Conservation (phyloP, 2,797 vertebrate species). For the Microchirus variegatus region DNA sequence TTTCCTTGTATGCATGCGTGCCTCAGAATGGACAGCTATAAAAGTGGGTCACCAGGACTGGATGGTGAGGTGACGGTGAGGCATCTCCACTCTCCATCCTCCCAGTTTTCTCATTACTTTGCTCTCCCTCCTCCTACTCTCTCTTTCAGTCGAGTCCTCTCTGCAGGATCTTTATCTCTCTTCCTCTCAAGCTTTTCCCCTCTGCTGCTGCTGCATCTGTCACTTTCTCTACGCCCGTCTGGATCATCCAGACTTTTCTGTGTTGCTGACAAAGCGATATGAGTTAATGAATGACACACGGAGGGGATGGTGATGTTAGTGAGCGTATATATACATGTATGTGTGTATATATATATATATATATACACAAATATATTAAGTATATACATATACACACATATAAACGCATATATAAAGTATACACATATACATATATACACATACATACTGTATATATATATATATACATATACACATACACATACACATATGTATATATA, state of each 20-base stretch:
- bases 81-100: constrained; percentile 42
- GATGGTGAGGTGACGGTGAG: constrained; percentile 9
- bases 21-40: constrained; percentile 42
- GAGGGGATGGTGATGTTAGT: constrained; percentile 7
- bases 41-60: constrained; percentile 53
- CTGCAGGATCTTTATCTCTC: constrained; percentile 29
- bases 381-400: not conserved
- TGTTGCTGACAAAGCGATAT: constrained; percentile 43
- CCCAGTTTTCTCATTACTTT: constrained; percentile 24
- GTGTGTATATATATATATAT: too few relatives aligned
- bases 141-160: constrained; percentile 10
- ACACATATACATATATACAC: too few relatives aligned
- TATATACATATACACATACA: too few relatives aligned
- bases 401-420: constrained; percentile 3
- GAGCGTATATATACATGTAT: not conserved
- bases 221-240: constrained; percentile 10
- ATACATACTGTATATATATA: too few relatives aligned
- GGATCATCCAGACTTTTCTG: constrained; percentile 14
- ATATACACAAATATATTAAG: too few relatives aligned
- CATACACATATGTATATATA: too few relatives aligned
- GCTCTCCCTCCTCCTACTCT: not conserved
- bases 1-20: constrained; percentile 7
- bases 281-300: constrained; percentile 44
- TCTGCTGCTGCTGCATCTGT: not conserved
- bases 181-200: constrained; percentile 7